Conservation (phyloP, 92 coral and sea anemone species). For the Heteractis magnifica region DNA sequence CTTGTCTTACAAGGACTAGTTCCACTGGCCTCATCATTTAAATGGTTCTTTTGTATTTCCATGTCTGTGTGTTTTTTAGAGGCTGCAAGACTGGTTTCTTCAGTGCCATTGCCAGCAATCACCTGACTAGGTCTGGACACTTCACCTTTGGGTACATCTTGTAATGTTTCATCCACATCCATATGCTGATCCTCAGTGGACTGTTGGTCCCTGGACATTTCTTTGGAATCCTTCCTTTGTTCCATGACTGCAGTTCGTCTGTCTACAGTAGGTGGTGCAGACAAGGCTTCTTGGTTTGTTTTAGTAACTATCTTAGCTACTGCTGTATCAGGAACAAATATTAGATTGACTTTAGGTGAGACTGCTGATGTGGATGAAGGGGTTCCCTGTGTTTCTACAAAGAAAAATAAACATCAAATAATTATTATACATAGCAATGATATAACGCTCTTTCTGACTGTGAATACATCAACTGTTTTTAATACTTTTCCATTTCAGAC, state of each 20-base stretch:
- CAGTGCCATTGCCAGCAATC: background rate
- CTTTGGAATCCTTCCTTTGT: constrained; percentile 13
- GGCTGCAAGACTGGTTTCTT: background rate
- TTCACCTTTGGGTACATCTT: background rate
- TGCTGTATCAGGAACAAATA: constrained; percentile 66
- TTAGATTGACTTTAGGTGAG: constrained; percentile 42
- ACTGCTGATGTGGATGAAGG: background rate
- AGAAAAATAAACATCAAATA: too few relatives aligned
- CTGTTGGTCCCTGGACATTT: background rate
- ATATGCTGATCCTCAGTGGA: background rate
- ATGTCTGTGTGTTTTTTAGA: background rate
- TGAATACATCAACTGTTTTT: too few relatives aligned
- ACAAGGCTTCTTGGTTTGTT: background rate
- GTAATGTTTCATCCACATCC: background rate
- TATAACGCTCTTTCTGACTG: too few relatives aligned
- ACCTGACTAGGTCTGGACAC: background rate
- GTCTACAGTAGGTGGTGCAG: background rate
- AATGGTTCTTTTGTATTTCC: background rate
- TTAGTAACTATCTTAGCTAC: constrained; percentile 57
- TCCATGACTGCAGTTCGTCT: constrained; percentile 14
- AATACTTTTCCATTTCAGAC: too few relatives aligned
- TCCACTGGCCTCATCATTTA: too few relatives aligned
- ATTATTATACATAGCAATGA: too few relatives aligned
- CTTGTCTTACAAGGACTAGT: background rate
- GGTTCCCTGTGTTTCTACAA: background rate